Conservation (phyloP, 2,797 vertebrate species). For the Craterocephalus amniculus region DNA sequence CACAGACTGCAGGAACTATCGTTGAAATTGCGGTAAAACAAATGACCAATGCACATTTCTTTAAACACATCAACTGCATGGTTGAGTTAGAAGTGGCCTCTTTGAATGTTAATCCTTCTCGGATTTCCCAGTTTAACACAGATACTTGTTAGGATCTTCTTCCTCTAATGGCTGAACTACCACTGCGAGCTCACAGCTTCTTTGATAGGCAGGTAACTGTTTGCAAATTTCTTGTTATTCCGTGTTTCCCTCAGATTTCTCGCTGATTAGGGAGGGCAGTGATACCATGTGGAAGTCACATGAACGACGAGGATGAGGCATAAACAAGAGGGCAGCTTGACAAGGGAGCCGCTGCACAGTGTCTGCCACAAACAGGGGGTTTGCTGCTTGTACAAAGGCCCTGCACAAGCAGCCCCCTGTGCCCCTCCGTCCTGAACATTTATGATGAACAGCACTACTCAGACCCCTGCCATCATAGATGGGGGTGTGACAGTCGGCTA, state of each 20-base stretch:
- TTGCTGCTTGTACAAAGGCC: slow-evolving; percentile 44
- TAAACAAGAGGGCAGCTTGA: slow-evolving; percentile 63
- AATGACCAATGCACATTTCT: slow-evolving; percentile 3
- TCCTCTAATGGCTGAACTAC: neutral
- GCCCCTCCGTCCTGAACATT: slow-evolving; percentile 33
- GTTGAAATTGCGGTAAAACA: neutral
- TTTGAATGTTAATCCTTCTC: neutral
- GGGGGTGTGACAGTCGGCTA: slow-evolving; percentile 87
- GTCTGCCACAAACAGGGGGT: slow-evolving; percentile 39
- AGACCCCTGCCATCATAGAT: slow-evolving; percentile 74
- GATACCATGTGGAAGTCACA: slow-evolving; percentile 85
- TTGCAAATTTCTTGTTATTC: slow-evolving; percentile 19
- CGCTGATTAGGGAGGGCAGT: slow-evolving; percentile 67
- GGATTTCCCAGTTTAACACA: neutral
- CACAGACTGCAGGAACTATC: neutral
- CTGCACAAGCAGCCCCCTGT: slow-evolving; percentile 43
- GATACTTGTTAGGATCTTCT: neutral
- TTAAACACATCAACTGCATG: neutral
- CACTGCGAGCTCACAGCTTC: too few relatives aligned
- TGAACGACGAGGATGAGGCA: slow-evolving; percentile 80
- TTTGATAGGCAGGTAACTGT: neutral
- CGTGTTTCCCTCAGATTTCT: slow-evolving; percentile 51
- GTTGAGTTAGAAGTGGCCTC: neutral
- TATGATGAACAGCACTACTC: slow-evolving; percentile 88
- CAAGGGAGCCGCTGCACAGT: slow-evolving; percentile 54